These are phyloP conservation scores for Campoplex nolae DNA, from an alignment of 2,888 invertebrate genomes.

Conservation along the genomic window DNA sequence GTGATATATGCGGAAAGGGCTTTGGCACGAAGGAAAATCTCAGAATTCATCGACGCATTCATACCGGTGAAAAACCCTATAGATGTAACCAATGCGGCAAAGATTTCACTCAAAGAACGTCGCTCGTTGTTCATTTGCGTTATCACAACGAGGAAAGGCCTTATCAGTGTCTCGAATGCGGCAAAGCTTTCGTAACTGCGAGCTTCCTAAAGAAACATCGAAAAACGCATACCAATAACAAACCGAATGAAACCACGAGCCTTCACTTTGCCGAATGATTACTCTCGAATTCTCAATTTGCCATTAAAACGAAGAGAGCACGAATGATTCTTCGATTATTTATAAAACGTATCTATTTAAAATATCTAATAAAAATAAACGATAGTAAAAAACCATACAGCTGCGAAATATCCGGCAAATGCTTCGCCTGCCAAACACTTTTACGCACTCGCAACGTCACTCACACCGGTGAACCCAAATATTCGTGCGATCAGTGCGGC, in stretches of 20 bases:
- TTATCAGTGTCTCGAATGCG: conserved; percentile 78
- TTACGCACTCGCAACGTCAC: conserved; percentile 86
- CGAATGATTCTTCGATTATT: background rate
- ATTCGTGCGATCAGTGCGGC: conserved; percentile 86
- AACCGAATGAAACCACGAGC: conserved; percentile 31
- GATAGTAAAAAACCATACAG: too few species aligned
- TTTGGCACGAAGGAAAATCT: conserved; percentile 77
- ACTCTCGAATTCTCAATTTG: background rate
- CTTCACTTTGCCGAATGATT: conserved; percentile 56
- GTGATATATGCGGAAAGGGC: conserved; percentile 76
- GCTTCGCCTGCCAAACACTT: conserved; percentile 80
- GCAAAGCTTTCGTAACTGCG: conserved; percentile 79
- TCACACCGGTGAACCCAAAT: conserved; percentile 86
- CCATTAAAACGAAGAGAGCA: background rate
- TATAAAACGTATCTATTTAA: background rate
- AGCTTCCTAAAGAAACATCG: conserved; percentile 78
- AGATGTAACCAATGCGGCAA: conserved; percentile 80
- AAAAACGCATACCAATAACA: conserved; percentile 71
- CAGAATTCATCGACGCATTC: conserved; percentile 77
- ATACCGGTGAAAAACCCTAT: conserved; percentile 80
- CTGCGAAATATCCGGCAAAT: background rate
- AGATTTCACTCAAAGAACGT: conserved; percentile 80
- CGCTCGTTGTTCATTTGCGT: conserved; percentile 78
- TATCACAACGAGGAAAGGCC: conserved; percentile 81
- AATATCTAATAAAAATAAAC: background rate